Conservation (phyloP, 2,888 invertebrate species). For the Meiosimyza platycephala region DNA sequence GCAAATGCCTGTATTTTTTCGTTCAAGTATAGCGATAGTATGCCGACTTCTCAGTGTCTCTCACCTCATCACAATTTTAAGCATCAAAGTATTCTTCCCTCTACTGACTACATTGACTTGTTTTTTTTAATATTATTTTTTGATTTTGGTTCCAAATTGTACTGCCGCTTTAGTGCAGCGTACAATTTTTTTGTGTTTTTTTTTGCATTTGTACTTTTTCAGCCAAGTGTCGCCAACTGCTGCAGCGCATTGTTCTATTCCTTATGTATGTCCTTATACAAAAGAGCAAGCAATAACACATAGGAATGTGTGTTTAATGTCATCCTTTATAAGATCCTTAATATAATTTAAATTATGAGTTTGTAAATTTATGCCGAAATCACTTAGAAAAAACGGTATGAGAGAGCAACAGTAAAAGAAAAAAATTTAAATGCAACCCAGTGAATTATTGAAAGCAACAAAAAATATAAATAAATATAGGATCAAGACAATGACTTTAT, state of each 20-base stretch:
- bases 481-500: neutral
- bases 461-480: conserved; percentile 19
- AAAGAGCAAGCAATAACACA: conserved; percentile 7
- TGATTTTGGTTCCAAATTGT: conserved; percentile 2
- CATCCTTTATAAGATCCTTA: conserved; percentile 26
- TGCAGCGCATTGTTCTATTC: conserved; percentile 10
- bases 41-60: too few relatives aligned
- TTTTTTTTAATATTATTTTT: neutral
- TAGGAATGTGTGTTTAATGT: conserved; percentile 23
- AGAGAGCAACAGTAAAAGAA: neutral
- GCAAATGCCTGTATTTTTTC: too few relatives aligned
- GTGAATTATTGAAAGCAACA: conserved; percentile 22
- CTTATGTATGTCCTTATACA: conserved; percentile 12
- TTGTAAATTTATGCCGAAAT: conserved; percentile 23
- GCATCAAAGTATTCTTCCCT: too few relatives aligned
- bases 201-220: neutral
- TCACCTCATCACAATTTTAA: too few relatives aligned
- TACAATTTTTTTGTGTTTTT: neutral
- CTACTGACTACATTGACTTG: neutral
- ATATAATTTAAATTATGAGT: conserved; percentile 36
- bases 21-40: too few relatives aligned
- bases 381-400: neutral
- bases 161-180: too few relatives aligned
- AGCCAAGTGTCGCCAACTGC: conserved; percentile 16
- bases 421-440: conserved; percentile 8